Evolutionary conservation across 2,113 vertebrate genomes (phyloP), one percentile per base, ranked within the genome.

Genomic region (Erpornis zantholeuca): DNA sequence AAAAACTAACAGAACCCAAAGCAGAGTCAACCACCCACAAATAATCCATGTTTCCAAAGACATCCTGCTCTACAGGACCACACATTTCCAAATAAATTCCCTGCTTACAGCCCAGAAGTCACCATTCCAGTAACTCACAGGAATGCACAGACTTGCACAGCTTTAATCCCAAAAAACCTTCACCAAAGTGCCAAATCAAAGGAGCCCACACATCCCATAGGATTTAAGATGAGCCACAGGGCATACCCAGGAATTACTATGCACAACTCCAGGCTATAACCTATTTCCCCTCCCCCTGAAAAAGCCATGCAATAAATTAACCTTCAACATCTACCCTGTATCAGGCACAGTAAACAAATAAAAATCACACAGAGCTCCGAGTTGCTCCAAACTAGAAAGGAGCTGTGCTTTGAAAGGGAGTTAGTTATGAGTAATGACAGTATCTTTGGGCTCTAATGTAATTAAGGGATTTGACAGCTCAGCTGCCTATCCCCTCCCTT

Each of bases 401-500:
- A 88, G 69, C n/a, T 45, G 86, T 53, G n/a, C 73, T 92, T 56
- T 57, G 33, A 65, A 66, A 77, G 15, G n/a, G 42, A 92, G 56
- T 27, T 29, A 45, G 38, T 54, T 82, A 36, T 44, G 53, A 90
- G 57, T 76, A 88, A 87, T 11, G 49, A 87, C 73, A 93, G 78
- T 53, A 65, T 68, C 82, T 52, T 60, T 22, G 56, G 61, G 36
- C 85, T 87, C 65, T 45, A 86, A 80, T 10, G 49, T 40, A 92
- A 86, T 84, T 82, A 79, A 85, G 61, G 66, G 87, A 79, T 90
- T 45, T 85, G 73, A 93, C 75, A 95, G 70, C 78, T 80, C 81
- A 76, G 12, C 61, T 87, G 78, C 57, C 61, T 79, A 20, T 68
- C 56, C 64, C 27, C 73, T 92, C 57, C 88, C 83, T 88, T 88